A percentile compares a stretch with the other conserved stretches of the same genome.
Evolutionary conservation across 64 coral and sea anemone genomes (phyloP).

Genomic region (Actinia equina): DNA sequence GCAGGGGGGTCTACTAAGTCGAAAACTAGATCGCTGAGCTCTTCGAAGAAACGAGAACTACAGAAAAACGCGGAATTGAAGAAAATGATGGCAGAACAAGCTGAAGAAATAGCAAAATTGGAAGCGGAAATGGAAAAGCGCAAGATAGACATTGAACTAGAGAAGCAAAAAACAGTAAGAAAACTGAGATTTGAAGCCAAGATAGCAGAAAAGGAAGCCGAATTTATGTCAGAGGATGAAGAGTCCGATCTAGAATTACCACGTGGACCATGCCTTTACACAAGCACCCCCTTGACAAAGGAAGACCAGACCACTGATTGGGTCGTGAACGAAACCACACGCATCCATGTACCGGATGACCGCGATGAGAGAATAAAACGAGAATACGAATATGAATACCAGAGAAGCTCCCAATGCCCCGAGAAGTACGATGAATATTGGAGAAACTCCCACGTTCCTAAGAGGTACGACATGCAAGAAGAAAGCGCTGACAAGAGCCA

Average conservation of each 20-base stretch:
- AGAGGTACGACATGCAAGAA: too few species aligned
- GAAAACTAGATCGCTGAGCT: conserved; percentile 25
- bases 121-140: conserved; percentile 40
- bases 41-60: conserved; percentile 24
- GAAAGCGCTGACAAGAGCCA: too few species aligned
- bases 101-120: conserved; percentile 23
- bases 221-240: background rate
- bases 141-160: conserved; percentile 36
- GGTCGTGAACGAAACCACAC: too few species aligned
- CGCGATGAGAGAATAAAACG: too few species aligned
- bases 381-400: background rate
- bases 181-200: conserved; percentile 24
- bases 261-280: background rate
- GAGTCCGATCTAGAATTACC: background rate
- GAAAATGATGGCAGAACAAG: conserved; percentile 23
- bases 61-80: conserved; percentile 32
- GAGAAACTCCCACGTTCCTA: too few species aligned
- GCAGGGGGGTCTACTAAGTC: background rate
- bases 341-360: too few species aligned
- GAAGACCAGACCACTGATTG: too few species aligned
- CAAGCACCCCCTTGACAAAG: too few species aligned
- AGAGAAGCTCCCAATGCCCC: too few species aligned
- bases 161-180: conserved; percentile 13
- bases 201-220: conserved; percentile 13
- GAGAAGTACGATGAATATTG: too few species aligned